Evolutionary conservation across 2,113 vertebrate genomes (phyloP).

Genomic region (Brachirus orientalis): DNA sequence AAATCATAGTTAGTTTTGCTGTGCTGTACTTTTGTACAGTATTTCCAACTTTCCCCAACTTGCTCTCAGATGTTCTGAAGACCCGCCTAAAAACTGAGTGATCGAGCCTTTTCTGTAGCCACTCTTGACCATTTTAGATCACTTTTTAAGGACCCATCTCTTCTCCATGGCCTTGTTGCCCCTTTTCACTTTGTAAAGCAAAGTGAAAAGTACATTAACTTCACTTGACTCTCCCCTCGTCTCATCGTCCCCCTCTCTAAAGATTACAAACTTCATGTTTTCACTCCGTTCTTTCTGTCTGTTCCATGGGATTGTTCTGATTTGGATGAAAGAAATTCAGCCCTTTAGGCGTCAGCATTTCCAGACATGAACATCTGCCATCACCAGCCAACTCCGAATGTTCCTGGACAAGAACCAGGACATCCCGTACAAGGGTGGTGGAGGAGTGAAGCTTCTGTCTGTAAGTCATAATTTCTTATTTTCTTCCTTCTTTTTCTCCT

Average conservation of each 20-base stretch:
- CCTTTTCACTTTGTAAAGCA: too few species aligned
- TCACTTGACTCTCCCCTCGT: background rate
- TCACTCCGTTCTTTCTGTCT: constrained; percentile 90
- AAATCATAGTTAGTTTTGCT: background rate
- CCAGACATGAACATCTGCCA: constrained; percentile 89
- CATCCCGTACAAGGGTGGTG: constrained; percentile 90
- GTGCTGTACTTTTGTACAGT: too few species aligned
- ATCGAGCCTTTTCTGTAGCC: too few species aligned
- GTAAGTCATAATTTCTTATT: background rate
- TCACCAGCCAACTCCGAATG: constrained; percentile 91
- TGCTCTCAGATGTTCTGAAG: too few species aligned
- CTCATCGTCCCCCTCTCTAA: constrained; percentile 7
- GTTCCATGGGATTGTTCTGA: constrained; percentile 90
- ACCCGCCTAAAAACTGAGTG: too few species aligned
- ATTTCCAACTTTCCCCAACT: too few species aligned
- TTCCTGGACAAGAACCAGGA: constrained; percentile 88
- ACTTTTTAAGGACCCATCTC: too few species aligned
- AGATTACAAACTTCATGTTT: constrained; percentile 86
- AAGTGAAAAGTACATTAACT: too few species aligned
- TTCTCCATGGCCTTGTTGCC: too few species aligned
- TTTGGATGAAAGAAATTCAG: constrained; percentile 92
- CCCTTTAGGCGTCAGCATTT: constrained; percentile 92
- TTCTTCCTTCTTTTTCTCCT: background rate
- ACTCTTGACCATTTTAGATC: too few species aligned
- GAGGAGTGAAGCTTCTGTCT: constrained; percentile 3